phyloP scores from a whole-genome alignment of 2,888 invertebrate genomes.

The Pterobdella sp. region DNA sequence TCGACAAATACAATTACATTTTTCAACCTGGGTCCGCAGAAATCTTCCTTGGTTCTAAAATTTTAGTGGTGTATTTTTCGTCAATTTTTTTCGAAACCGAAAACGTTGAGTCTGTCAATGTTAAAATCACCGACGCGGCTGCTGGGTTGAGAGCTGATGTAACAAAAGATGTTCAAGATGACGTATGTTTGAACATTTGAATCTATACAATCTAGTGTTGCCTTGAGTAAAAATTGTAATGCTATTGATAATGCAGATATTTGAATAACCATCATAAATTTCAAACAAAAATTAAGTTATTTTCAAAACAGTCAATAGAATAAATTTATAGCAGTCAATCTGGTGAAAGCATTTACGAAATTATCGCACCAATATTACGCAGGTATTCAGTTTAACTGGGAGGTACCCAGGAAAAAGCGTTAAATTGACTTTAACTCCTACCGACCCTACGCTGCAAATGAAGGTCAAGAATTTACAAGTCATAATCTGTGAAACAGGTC shows the following conservation, averaged over 20 bases:
- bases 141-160: not conserved
- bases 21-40: not conserved
- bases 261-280: not conserved
- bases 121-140: conserved; percentile 7
- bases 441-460: not conserved
- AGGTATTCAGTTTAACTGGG: conserved; percentile 21
- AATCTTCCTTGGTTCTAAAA: not conserved
- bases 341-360: no score
- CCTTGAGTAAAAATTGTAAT: not conserved
- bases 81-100: not conserved
- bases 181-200: conserved; percentile 10
- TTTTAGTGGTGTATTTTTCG: not conserved
- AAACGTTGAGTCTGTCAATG: not conserved
- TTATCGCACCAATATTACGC: no score
- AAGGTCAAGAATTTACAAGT: not conserved
- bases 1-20: not conserved
- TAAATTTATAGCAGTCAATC: no score
- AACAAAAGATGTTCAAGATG: not conserved
- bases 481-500: conserved; percentile 17
- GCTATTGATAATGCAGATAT: not conserved
- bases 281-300: not conserved
- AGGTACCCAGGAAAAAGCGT: conserved; percentile 14
- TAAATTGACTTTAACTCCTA: not conserved
- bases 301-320: not conserved
- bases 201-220: not conserved